These are phyloP conservation scores for Danaus plexippus DNA, from an alignment of 1,140 invertebrate species.

Conservation along the genomic window DNA sequence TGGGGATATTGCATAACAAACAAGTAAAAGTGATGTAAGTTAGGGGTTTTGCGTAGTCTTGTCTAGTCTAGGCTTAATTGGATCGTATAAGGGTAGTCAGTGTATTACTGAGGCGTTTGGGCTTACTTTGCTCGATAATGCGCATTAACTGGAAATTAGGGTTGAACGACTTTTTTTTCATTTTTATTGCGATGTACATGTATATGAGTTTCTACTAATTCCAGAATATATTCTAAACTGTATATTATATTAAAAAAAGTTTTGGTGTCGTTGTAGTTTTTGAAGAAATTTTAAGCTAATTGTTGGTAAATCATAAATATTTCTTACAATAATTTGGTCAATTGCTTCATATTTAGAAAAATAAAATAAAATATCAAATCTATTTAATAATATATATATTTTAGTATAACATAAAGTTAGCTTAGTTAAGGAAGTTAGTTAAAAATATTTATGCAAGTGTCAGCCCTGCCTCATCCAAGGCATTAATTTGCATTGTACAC, in stretches of 20 bases:
- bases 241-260: background rate
- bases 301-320: no score
- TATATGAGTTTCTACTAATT: no score
- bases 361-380: no score
- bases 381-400: no score
- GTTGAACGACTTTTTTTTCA: conserved; percentile 12
- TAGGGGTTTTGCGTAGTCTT: conserved; percentile 40
- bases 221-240: no score
- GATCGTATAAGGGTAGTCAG: conserved; percentile 39
- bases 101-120: conserved; percentile 21
- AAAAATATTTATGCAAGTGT: conserved; percentile 2
- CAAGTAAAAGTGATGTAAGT: conserved; percentile 33
- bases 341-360: no score
- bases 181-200: no score
- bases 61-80: conserved; percentile 47
- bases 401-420: no score
- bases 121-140: conserved; percentile 28
- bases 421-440: no score
- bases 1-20: conserved; percentile 3
- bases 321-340: no score
- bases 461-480: conserved; percentile 43
- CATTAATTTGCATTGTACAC: conserved; percentile 55
- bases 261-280: no score
- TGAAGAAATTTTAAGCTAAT: no score
- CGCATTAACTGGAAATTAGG: conserved; percentile 20